A percentile compares a stretch with the other conserved stretches of the same genome.
Evolutionary conservation across 2,113 vertebrate genomes (phyloP).

Genomic region (Atherinomorus stipes): DNA sequence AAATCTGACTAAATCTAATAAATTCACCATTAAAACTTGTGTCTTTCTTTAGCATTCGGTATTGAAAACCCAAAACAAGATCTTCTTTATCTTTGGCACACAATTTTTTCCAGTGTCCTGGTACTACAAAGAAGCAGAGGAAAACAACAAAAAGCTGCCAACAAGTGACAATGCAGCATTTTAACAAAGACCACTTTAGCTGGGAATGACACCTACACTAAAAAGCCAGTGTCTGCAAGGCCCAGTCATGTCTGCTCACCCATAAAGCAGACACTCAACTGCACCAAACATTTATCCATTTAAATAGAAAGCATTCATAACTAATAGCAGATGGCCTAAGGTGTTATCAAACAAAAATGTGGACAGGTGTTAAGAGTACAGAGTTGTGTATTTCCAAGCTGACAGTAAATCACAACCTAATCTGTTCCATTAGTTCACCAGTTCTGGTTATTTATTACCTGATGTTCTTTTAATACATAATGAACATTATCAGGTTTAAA

Average conservation of each 20-base stretch:
- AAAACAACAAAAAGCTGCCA: slow-evolving; percentile 11
- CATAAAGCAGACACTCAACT: too few species aligned
- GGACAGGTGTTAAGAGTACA: slow-evolving; percentile 44
- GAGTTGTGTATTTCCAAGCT: too few species aligned
- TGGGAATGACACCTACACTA: slow-evolving; percentile 26
- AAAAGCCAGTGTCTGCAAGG: slow-evolving; percentile 24
- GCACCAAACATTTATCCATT: slow-evolving; percentile 11
- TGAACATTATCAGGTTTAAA: too few species aligned
- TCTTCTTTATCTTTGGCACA: background rate
- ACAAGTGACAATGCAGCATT: slow-evolving; percentile 19
- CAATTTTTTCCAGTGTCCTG: background rate
- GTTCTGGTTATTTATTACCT: too few species aligned
- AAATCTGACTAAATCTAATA: background rate
- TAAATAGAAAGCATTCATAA: slow-evolving; percentile 50
- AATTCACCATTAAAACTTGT: background rate
- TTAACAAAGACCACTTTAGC: slow-evolving; percentile 36
- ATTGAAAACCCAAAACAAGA: background rate
- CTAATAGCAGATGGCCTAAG: slow-evolving; percentile 25
- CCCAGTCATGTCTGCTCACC: slow-evolving; percentile 27
- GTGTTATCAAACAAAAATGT: slow-evolving; percentile 46
- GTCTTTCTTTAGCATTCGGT: background rate
- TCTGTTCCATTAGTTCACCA: too few species aligned
- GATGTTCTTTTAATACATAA: too few species aligned
- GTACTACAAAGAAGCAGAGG: background rate
- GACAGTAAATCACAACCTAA: too few species aligned